Conservation (phyloP, 2,113 vertebrate species). For the Erpornis zantholeuca region DNA sequence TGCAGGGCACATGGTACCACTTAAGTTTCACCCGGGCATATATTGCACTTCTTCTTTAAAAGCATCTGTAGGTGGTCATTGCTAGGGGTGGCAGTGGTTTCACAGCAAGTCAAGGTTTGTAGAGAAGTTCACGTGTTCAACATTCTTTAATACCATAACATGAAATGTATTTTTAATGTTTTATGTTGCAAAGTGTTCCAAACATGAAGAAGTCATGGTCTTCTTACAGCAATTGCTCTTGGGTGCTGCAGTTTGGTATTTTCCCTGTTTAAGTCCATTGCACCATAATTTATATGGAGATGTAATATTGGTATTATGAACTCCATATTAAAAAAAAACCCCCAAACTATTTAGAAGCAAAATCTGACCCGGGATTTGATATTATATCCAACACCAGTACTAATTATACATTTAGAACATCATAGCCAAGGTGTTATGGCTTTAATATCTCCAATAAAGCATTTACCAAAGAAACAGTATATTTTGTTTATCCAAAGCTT, state of each 20-base stretch:
- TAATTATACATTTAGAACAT: not conserved
- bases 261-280: not conserved
- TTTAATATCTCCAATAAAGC: not conserved
- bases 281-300: not conserved
- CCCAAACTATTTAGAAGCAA: not conserved
- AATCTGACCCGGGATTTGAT: not conserved
- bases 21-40: accelerated
- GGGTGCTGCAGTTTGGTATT: not conserved
- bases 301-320: not conserved
- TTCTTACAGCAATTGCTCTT: not conserved
- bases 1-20: not conserved
- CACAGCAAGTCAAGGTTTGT: not conserved
- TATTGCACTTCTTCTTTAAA: not conserved
- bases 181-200: not conserved
- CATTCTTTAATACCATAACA: not conserved
- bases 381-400: not conserved
- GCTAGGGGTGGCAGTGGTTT: not conserved
- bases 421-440: not conserved
- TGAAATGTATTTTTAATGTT: not conserved
- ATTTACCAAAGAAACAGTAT: not conserved
- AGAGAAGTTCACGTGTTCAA: not conserved
- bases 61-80: not conserved
- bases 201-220: not conserved
- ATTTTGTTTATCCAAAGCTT: not conserved
- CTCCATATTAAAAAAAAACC: too few species aligned